Evolutionary conservation across 2,888 invertebrate species (phyloP).

Genomic region (Macrophya annulata): DNA sequence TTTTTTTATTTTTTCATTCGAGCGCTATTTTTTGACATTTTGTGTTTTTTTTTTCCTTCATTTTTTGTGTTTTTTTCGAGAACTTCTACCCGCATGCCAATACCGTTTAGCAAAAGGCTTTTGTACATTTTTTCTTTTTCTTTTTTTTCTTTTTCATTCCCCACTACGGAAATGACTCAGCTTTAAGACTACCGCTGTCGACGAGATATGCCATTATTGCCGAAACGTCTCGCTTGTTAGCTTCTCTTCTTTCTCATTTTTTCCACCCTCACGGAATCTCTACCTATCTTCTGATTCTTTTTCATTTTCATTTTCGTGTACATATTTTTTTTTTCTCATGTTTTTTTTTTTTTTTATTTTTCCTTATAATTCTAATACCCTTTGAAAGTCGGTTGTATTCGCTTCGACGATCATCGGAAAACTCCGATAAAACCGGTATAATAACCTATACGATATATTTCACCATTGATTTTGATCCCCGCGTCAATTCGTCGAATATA

Average conservation of each 20-base stretch:
- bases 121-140: constrained; percentile 17
- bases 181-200: constrained; percentile 26
- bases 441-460: not conserved
- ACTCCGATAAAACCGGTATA: not conserved
- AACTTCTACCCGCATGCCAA: not conserved
- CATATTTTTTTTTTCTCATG: not conserved
- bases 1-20: constrained; percentile 15
- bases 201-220: constrained; percentile 37
- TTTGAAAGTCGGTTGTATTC: not conserved
- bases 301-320: not conserved
- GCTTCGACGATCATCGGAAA: not conserved
- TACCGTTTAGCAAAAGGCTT: constrained; percentile 40
- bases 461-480: not conserved
- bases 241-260: not conserved
- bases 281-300: not conserved
- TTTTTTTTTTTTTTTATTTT: not conserved
- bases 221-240: constrained; percentile 5
- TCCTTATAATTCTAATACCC: constrained; percentile 1
- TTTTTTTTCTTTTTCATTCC: not conserved
- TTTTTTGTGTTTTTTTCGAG: not conserved
- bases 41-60: not conserved
- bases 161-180: constrained; percentile 45
- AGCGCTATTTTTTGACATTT: not conserved
- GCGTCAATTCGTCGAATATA: not conserved
- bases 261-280: not conserved